Percentiles rank a stretch among this genome's conserved stretches.
phyloP scores from a whole-genome alignment of 2,888 invertebrate species.

The Nomada lathburiana region DNA sequence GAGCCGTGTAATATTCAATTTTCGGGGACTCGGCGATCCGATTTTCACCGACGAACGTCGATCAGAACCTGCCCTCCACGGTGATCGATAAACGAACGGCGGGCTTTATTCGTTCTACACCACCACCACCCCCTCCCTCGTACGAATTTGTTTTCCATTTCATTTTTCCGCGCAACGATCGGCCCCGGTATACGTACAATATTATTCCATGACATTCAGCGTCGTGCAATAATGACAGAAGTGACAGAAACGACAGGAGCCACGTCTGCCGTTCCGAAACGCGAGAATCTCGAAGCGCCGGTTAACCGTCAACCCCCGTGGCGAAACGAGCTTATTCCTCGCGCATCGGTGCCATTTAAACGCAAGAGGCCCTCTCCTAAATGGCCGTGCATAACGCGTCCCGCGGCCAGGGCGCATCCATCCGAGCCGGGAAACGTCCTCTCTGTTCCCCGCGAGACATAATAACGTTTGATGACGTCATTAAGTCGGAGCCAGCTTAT shows the following conservation, averaged over 20 bases:
- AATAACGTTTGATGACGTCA: slow-evolving; percentile 79
- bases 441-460: slow-evolving; percentile 65
- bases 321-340: neutral
- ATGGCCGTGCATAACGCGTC: slow-evolving; percentile 38
- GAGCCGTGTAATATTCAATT: slow-evolving; percentile 45
- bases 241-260: no score
- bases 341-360: slow-evolving; percentile 24
- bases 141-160: no score
- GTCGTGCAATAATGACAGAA: no score
- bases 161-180: no score
- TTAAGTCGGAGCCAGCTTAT: slow-evolving; percentile 76
- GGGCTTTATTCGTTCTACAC: neutral
- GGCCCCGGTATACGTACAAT: no score
- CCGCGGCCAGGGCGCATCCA: slow-evolving; percentile 59
- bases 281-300: no score
- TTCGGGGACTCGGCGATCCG: slow-evolving; percentile 24
- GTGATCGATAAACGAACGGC: slow-evolving; percentile 21
- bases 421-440: slow-evolving; percentile 62
- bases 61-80: slow-evolving; percentile 23
- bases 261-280: no score
- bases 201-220: no score
- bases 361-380: slow-evolving; percentile 20
- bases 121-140: no score
- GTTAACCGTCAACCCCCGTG: no score
- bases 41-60: slow-evolving; percentile 40